Evolutionary conservation across 1,140 invertebrate genomes (phyloP), one percentile per base, ranked within the genome.

Genomic region (Drosophila ficusphila): DNA sequence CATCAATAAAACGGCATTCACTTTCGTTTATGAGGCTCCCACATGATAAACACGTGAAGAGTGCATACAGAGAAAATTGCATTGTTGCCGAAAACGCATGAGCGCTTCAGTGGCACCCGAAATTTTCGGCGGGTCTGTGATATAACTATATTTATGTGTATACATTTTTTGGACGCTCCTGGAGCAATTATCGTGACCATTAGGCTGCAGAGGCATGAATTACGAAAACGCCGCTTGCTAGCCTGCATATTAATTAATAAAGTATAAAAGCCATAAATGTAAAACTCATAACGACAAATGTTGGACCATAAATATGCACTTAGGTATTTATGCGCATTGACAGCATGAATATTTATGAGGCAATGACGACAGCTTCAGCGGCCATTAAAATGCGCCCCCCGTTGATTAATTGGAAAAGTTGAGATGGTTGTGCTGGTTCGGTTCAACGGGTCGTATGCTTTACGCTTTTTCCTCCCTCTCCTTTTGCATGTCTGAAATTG

Each of bases 391-490:
- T 71, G 58, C 54, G 19, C 23, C n/a, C 48, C 58, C 60, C 31
- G 42, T 76, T 83, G 75, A 85, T 75, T 85, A 83, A 79, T 83
- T 85, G 75, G 57, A 75, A 75, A 79, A 83, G 64, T 79, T 75
- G 46, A 83, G 64, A 71, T 67, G 49, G 56, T 67, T 68, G 23
- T 27, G 29, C 36, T 27, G 46, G 23, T 61, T 52, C 12, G 48
- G 56, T 67, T 67, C 46, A 68, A 68, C 61, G 60, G 64, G 64
- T 68, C 34, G 62, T 60, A 39, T 47, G 25, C 56, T 71, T 52
- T 44, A 70, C 19, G 29, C 36, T 49, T 33, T 27, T 41, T 60
- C 44, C 67, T 11, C 0, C 12, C 11, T 2, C 25, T 11, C 60
- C 39, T 36, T 51, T 41, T 44, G 8, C 36, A 31, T 58, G 31